These are phyloP conservation scores for Gonatopus flavifemur DNA, from an alignment of 1,140 invertebrate genomes.

Conservation along the genomic window DNA sequence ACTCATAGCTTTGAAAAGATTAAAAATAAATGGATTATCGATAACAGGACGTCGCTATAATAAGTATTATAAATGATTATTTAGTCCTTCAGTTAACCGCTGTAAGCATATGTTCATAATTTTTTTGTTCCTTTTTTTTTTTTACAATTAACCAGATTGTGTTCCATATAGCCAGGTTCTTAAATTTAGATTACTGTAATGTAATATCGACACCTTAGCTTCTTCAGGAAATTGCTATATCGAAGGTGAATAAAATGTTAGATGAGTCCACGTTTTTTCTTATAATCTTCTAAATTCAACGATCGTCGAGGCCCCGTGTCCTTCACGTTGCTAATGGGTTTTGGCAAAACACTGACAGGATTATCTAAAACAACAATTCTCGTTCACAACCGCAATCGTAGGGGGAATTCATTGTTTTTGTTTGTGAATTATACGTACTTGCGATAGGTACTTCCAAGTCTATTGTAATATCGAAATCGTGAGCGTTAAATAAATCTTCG, in stretches of 20 bases:
- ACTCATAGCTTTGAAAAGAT: too few relatives aligned
- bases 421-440: conserved; percentile 61
- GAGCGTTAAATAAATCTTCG: conserved; percentile 85
- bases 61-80: conserved; percentile 22
- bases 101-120: conserved; percentile 14
- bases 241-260: conserved; percentile 54
- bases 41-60: too few relatives aligned
- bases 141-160: conserved; percentile 13
- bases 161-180: conserved; percentile 2
- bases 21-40: too few relatives aligned
- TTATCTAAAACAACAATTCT: conserved; percentile 59
- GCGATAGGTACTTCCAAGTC: conserved; percentile 84
- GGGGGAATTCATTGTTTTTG: not conserved
- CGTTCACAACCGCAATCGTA: not conserved
- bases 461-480: conserved; percentile 96
- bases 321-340: conserved; percentile 71
- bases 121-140: too few relatives aligned
- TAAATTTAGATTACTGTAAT: conserved; percentile 5
- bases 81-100: conserved; percentile 24
- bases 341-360: conserved; percentile 73
- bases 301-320: conserved; percentile 83
- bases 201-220: conserved; percentile 13
- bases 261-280: conserved; percentile 93
- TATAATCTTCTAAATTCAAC: conserved; percentile 95
- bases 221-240: conserved; percentile 7